Conservation (phyloP, 1,140 invertebrate genomes). For the Zaprionus lachaisei region DNA sequence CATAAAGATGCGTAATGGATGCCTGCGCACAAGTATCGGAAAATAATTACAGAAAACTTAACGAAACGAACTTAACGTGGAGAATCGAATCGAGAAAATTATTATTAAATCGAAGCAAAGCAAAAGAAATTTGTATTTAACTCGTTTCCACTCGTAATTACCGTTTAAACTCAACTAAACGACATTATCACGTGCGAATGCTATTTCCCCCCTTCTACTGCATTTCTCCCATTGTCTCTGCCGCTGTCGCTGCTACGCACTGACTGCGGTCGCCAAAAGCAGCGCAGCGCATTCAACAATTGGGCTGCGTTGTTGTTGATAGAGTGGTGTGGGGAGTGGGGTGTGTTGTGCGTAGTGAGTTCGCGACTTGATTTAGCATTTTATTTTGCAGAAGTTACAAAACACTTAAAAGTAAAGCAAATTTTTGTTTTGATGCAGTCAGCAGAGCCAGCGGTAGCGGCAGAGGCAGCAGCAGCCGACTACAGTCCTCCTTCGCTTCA, state of each 20-base stretch:
- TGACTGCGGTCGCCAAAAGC: slow-evolving; percentile 24
- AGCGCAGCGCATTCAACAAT: slow-evolving; percentile 74
- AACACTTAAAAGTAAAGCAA: slow-evolving; percentile 18
- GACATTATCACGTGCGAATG: slow-evolving; percentile 39
- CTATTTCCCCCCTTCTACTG: slow-evolving; percentile 10
- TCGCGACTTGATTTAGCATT: slow-evolving; percentile 43
- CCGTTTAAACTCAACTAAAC: background rate
- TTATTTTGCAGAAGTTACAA: slow-evolving; percentile 18
- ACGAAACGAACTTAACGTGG: slow-evolving; percentile 4
- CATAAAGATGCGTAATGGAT: slow-evolving; percentile 79
- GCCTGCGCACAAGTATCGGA: slow-evolving; percentile 76
- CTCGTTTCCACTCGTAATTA: slow-evolving; percentile 8
- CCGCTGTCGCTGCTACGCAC: slow-evolving; percentile 2
- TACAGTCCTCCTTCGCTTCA: slow-evolving; percentile 58
- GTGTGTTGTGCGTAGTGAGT: background rate
- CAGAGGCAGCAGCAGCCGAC: background rate
- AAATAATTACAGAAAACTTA: slow-evolving; percentile 65
- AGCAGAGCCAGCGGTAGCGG: slow-evolving; percentile 6
- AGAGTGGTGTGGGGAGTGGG: background rate
- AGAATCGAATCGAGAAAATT: slow-evolving; percentile 1
- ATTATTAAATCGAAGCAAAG: slow-evolving; percentile 7
- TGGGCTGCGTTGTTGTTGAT: slow-evolving; percentile 30
- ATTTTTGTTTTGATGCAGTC: slow-evolving; percentile 26
- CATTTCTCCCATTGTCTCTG: background rate
- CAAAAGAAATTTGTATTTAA: slow-evolving; percentile 10